A percentile compares a stretch with the other conserved stretches of the same genome.
phyloP scores from a whole-genome alignment of 2,888 invertebrate species.

The Zygaena filipendulae region DNA sequence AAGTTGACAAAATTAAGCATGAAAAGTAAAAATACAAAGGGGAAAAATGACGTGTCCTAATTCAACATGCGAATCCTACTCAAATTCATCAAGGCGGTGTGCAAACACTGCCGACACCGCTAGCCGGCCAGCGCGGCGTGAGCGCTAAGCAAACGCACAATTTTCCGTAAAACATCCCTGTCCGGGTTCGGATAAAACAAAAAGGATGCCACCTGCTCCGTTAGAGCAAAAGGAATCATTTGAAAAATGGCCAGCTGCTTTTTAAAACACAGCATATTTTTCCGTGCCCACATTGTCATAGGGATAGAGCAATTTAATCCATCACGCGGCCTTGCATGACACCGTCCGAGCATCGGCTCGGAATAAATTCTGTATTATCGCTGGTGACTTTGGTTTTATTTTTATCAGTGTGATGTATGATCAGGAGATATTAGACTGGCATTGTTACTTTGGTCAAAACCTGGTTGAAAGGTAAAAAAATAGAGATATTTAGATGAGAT shows the following conservation, averaged over 20 bases:
- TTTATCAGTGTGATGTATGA: constrained; percentile 42
- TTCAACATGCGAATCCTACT: constrained; percentile 44
- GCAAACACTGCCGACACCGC: constrained; percentile 52
- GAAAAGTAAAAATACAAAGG: too few species aligned
- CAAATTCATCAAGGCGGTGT: constrained; percentile 47
- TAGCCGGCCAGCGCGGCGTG: constrained; percentile 22
- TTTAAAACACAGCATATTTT: constrained; percentile 65
- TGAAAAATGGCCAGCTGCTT: constrained; percentile 70
- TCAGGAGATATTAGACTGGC: constrained; percentile 40
- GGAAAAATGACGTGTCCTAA: constrained; percentile 38
- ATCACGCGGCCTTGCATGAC: constrained; percentile 52
- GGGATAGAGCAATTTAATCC: constrained; percentile 69
- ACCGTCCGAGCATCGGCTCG: constrained; percentile 38
- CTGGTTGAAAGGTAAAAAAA: too few species aligned
- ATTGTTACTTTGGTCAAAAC: too few species aligned
- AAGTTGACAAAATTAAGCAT: too few species aligned
- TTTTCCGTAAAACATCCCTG: constrained; percentile 24
- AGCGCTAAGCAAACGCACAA: constrained; percentile 45
- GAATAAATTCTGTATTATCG: constrained; percentile 65
- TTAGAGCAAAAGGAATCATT: constrained; percentile 63
- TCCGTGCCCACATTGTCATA: constrained; percentile 66
- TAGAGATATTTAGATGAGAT: too few species aligned
- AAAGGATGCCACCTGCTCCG: constrained; percentile 47
- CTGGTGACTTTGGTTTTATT: constrained; percentile 59
- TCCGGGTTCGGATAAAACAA: too few species aligned